Base-by-base conservation (phyloP, 2,888 invertebrate species). In the Hypomecis punctinalis region DNA sequence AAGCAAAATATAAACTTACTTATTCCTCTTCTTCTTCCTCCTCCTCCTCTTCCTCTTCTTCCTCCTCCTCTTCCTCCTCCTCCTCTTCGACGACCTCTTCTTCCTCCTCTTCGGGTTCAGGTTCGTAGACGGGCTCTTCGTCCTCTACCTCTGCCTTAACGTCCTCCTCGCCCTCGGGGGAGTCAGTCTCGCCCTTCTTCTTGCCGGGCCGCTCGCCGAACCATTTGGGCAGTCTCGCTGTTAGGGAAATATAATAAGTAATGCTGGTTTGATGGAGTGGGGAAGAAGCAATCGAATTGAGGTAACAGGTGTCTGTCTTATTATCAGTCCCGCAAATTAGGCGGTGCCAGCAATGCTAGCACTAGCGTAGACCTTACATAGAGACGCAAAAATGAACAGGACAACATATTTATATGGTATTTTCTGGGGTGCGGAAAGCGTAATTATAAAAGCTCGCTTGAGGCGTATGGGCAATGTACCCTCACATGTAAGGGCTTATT, bases 181-280 rank as follows among this genome's bases (percentile, higher is more conserved):
- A 96, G 76, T 98, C 98, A 74, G 96, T 95, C 74, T 97, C 98
- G 74, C 96, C 97, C 89, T 96, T 90, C 94, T 97, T 98, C 93
- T 97, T 98, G 94, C 98, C 98, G 76, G 98, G 98, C 93, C 98
- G 95, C 94, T 98, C 98, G 81, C 98, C 98, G 95, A 98, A 98
- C 98, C 98, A 98, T 93, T 98, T 98, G 81, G 98, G 98, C 93
- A 98, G 94, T 95, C 96, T 96, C 94, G 97, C 98, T 98, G 58
- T 46, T 7, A 23, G 59, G 63, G 3, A 37, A 5, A 10, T 58
- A 23, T 58, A 58, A 13, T 48, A 2, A 37, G 13, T 13, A n/a
- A 0, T 23, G 36, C 23, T 51, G 11, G 9, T 13, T 56, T 6
- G 33, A 8, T 43, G 36, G 46, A 37, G 11, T 33, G 6, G 11